Base-by-base conservation (phyloP, 2,888 invertebrate species). In the Archips crataeganus region DNA sequence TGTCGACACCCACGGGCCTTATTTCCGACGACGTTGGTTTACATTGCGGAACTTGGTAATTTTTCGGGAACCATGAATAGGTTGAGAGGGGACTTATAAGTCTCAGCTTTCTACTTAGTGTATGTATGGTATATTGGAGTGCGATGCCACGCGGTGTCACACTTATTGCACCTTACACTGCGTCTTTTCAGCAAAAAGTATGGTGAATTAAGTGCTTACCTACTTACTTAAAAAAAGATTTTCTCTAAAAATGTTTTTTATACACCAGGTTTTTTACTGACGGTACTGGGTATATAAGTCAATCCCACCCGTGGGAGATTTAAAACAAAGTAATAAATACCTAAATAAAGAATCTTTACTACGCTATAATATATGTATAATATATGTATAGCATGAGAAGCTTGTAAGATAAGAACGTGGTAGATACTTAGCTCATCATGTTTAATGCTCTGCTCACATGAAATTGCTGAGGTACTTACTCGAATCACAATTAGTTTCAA, bases 1-100 rank as follows among this genome's bases (percentile, higher is more conserved):
- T 42, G 71, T 69, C 47, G 47, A 1, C 32, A 47, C 51, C 32
- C 42, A n/a, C n/a, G 61, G 69, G 36, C 49, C 51, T 34, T 45
- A 9, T 61, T 42, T 42, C 15, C 39, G n/a, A 23, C 45, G 70
- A 36, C 34, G 13, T 0, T 2, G 39, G n/a, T 39, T 60, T 60
- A n/a, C n/a, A 60, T 60, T 60, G 60, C 9, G 36, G 8, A 39
- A n/a, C 39, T 36, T 60, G 11, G 32, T 57, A 54, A 8, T 54
- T 23, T 51, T 54, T 54, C 23, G 54, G 23, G 11, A 11, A 10
- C 5, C 32, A 1, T 57, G 57, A 32, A 57, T 5, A 57, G 32
- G 5, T 57, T 57, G 57, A 11, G 32, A 1, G 5, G 32, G 57
- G 57, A 57, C 11, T 57, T 32, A 32, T 10, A 57, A 57, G 15